Base-by-base conservation (phyloP, 2,888 invertebrate genomes). In the Augiades crinisus region DNA sequence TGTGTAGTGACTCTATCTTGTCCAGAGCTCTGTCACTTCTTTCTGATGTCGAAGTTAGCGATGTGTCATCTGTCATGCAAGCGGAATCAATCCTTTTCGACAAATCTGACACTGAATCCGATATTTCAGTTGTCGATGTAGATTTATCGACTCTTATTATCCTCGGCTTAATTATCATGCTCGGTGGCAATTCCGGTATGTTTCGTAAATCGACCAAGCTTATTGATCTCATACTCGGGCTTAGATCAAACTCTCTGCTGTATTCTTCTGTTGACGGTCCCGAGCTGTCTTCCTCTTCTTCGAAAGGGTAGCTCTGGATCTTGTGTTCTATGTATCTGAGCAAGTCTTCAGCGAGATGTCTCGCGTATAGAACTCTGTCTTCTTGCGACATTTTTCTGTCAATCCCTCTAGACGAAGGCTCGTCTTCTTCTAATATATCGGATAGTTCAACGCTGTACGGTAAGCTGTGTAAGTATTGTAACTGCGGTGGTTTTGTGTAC, bases 391-490 rank as follows among this genome's bases (percentile, higher is more conserved):
- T 47, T 55, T 70, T 75, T 33, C 72, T 69, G 5, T 79, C 81
- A 10, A 68, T 38, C 3, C 60, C 64, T 59, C 71, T 71, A 19
- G 81, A 82, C 0, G 87, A 85, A 0, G 78, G 75, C 57, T 89
- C 89, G 13, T 89, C 89, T 68, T 89, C 89, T 64, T 89, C 89
- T 13, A 86, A 55, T 7, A 89, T 89, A 59, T 89, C 89, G 1
- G 89, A 89, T 5, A 89, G 47, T 45, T 89, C 88, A 1, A 87
- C 78, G 52, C 88, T 87, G 45, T 78, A 87, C 0, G 82, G 83
- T 21, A 81, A 52, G 55, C 72, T 74, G 33, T 78, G 78, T 12
- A 73, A 59, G 43, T 70, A 82, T 21, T 78, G 73, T 16, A 79
- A 43, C 33, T 68, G 57, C 1, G 79, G 71, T 2, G 85, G 88